Evolutionary conservation across 1,140 invertebrate species (phyloP).

Genomic region (Apis dorsata): DNA sequence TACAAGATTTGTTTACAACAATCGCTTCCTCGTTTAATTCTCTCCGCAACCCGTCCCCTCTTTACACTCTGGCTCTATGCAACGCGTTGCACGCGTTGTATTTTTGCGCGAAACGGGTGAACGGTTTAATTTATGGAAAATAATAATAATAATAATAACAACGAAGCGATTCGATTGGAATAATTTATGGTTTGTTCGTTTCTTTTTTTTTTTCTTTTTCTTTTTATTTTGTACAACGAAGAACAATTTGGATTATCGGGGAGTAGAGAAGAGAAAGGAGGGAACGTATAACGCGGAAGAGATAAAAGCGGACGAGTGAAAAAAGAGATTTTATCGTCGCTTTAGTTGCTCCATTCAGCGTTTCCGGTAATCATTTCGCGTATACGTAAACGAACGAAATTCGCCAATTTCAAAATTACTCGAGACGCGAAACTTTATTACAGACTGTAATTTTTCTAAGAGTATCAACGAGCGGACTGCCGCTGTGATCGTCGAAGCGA

Average conservation of each 20-base stretch:
- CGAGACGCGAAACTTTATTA: neutral
- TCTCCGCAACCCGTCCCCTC: too few relatives aligned
- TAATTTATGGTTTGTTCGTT: neutral
- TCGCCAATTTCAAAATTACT: neutral
- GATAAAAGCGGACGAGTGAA: neutral
- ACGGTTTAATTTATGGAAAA: neutral
- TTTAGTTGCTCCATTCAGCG: neutral
- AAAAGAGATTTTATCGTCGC: neutral
- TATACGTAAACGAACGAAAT: neutral
- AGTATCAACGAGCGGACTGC: neutral
- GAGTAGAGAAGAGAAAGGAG: neutral
- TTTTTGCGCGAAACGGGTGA: neutral
- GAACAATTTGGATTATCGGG: neutral
- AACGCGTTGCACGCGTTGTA: too few relatives aligned
- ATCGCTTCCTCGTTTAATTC: neutral
- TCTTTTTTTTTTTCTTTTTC: neutral
- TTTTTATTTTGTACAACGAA: neutral
- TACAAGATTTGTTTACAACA: conserved; percentile 31
- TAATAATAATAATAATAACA: neutral
- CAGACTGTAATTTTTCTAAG: neutral
- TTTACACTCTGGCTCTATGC: too few relatives aligned
- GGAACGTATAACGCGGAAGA: neutral
- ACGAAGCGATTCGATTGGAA: neutral
- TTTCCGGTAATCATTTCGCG: neutral
- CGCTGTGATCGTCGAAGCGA: neutral